These are phyloP conservation scores for Caenorhabditis macrosperma DNA, from an alignment of 2,888 invertebrate species.

Conservation along the genomic window DNA sequence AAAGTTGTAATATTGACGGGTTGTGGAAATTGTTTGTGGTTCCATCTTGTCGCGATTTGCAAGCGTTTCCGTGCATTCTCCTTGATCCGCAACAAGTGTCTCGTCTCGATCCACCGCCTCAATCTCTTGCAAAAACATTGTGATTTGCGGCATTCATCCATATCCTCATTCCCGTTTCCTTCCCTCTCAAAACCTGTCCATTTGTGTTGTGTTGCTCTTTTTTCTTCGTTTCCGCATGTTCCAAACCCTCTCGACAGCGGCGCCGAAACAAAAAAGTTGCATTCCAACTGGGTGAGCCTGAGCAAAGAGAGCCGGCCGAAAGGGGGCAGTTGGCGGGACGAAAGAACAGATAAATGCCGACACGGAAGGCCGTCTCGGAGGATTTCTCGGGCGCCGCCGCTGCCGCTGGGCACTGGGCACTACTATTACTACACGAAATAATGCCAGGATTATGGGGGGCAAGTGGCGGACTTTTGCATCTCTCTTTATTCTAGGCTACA, in stretches of 20 bases:
- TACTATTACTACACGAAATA: constrained; percentile 18
- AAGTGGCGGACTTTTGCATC: neutral
- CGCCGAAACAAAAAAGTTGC: neutral
- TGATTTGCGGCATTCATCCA: neutral
- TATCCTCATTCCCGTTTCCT: neutral
- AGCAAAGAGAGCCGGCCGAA: constrained; percentile 1
- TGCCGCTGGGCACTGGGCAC: constrained; percentile 14
- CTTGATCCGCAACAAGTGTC: neutral
- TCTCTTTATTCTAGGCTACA: neutral
- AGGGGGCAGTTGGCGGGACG: constrained; percentile 13
- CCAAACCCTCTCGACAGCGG: neutral
- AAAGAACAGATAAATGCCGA: constrained; percentile 14
- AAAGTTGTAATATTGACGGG: constrained; percentile 6
- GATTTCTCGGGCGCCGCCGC: neutral
- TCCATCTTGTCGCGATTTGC: constrained; percentile 1
- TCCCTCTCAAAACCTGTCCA: neutral
- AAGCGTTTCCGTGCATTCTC: too few species aligned
- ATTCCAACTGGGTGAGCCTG: constrained; percentile 7
- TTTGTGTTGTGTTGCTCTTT: neutral
- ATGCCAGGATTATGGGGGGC: neutral
- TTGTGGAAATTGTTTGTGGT: constrained; percentile 1
- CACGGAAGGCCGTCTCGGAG: neutral
- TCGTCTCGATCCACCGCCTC: too few species aligned
- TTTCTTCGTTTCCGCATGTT: neutral
- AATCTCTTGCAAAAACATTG: neutral